Evolutionary conservation across 1,140 invertebrate genomes (phyloP), one percentile per base, ranked within the genome.

Genomic region (Nasonia giraulti): DNA sequence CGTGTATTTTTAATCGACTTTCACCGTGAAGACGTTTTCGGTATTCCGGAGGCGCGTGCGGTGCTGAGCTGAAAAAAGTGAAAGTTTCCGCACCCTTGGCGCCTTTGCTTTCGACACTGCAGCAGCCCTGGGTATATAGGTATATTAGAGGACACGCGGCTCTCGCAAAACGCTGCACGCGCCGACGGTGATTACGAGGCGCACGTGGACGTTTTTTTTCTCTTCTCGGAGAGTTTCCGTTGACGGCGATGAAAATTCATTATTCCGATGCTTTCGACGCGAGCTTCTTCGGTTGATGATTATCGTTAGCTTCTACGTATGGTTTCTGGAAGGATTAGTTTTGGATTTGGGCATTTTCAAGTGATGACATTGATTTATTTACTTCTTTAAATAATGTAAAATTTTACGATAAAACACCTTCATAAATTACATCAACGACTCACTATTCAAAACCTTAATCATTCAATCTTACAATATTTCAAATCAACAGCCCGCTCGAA

Each of bases 1-100:
- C 4, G 23, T 77, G 23, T 77, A 47, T 77, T 77, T 31, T 55
- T 50, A 50, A 50, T 77, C 75, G 75, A 77, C 75, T 77, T 50
- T 77, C 44, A 47, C 75, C 75, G 75, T 40, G 73, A 40, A 77
- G 75, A 8, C 6, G 75, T 47, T 47, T 50, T 47, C 73, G 11
- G 75, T 55, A 77, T 55, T 50, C 68, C 44, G 44, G 20, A n/a
- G 40, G 75, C 75, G 73, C 44, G 75, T 20, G n/a, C 75, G 17
- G 14, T 8, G 73, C 73, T 44, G 8, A 27, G 7, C 73, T 44
- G 27, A 10, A 20, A 20, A 77, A 77, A 77, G 75, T 77, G 75
- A 77, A 77, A 77, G 75, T 77, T 77, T 27, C 44, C 47, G 0
- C n/a, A n/a, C 47, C 47, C 40, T 12, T 47, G 27, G 44, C 75